These are phyloP conservation scores for Eupithecia abbreviata DNA, from an alignment of 2,888 invertebrate genomes.

Conservation along the genomic window DNA sequence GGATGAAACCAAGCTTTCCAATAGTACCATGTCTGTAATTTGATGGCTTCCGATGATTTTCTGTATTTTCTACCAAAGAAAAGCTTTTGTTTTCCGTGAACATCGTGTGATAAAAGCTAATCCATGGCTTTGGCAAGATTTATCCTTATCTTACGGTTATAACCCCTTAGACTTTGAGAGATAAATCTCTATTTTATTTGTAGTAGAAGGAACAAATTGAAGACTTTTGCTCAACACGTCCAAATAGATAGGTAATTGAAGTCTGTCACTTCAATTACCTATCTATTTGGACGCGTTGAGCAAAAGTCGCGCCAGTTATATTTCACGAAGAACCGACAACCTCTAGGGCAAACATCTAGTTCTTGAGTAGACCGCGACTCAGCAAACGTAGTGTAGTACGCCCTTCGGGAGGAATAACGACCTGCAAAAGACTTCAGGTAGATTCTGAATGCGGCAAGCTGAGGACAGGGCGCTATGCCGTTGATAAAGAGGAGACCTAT, in stretches of 20 bases:
- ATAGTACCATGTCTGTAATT: neutral
- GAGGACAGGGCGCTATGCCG: no score
- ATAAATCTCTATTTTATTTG: neutral
- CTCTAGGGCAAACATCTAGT: no score
- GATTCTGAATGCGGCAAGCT: no score
- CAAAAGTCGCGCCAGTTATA: neutral
- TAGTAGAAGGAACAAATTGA: neutral
- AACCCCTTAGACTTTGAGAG: neutral
- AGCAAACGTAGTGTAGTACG: no score
- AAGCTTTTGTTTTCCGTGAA: neutral
- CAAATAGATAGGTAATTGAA: no score
- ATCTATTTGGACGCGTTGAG: neutral
- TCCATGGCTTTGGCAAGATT: neutral
- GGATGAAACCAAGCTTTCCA: neutral
- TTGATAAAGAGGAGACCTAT: no score
- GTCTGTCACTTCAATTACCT: neutral
- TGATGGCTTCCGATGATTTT: neutral
- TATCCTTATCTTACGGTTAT: conserved; percentile 1
- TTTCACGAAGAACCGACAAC: no score
- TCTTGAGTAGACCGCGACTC: no score
- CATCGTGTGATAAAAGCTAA: neutral
- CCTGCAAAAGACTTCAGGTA: no score
- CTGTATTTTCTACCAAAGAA: neutral
- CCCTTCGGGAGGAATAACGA: no score
- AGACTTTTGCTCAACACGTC: neutral